Evolutionary conservation across 1,140 invertebrate genomes (phyloP).

Genomic region (Leptinotarsa defecta): DNA sequence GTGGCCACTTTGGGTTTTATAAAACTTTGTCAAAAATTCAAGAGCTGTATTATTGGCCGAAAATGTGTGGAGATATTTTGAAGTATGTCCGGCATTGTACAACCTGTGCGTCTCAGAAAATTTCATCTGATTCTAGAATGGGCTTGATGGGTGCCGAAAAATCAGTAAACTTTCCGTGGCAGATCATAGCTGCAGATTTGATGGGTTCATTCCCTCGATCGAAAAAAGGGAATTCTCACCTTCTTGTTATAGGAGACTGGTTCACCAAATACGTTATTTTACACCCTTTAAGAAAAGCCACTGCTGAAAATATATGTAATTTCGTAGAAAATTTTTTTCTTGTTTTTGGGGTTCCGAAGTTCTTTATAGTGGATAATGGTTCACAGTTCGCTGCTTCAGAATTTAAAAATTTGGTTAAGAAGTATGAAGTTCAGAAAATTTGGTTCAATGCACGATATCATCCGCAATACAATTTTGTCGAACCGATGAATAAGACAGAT

Average conservation of each 20-base stretch:
- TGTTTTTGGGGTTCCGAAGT: not conserved
- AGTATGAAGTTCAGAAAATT: not conserved
- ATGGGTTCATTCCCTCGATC: not conserved
- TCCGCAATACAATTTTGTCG: not conserved
- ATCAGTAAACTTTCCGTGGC: conserved; percentile 25
- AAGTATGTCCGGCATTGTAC: conserved; percentile 4
- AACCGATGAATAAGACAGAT: conserved; percentile 23
- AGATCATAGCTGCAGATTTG: conserved; percentile 53
- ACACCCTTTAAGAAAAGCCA: not conserved
- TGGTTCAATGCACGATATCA: not conserved
- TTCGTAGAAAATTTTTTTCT: not conserved
- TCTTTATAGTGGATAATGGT: not conserved
- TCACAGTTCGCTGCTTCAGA: not conserved
- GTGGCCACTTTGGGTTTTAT: conserved; percentile 11
- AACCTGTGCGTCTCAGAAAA: conserved; percentile 32
- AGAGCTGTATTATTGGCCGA: not conserved
- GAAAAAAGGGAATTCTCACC: not conserved
- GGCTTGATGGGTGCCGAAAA: conserved; percentile 34
- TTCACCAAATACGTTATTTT: conserved; percentile 37
- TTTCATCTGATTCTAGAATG: not conserved
- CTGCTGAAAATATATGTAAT: not conserved
- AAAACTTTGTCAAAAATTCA: conserved; percentile 25
- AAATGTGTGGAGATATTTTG: not conserved
- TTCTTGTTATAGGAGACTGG: conserved; percentile 50
- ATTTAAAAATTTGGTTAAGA: not conserved